These are phyloP conservation scores for Netelia inedita DNA, from an alignment of 2,888 invertebrate species.

Conservation along the genomic window DNA sequence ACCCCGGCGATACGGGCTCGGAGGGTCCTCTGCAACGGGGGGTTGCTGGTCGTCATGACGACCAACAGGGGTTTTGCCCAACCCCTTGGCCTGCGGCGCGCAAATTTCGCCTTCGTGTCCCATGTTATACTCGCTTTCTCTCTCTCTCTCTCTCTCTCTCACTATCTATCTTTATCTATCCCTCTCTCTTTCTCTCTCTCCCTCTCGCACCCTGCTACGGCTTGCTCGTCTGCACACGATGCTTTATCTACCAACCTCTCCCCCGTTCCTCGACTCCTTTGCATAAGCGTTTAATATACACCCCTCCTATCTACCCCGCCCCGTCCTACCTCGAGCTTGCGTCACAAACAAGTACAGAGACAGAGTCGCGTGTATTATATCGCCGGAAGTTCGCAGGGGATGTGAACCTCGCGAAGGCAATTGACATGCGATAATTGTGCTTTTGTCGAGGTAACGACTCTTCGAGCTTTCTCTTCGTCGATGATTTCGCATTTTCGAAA, in stretches of 20 bases:
- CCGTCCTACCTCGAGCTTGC: slow-evolving; percentile 14
- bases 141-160: slow-evolving; percentile 68
- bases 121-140: slow-evolving; percentile 52
- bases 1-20: slow-evolving; percentile 79
- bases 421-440: slow-evolving; percentile 50
- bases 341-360: slow-evolving; percentile 56
- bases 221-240: slow-evolving; percentile 49
- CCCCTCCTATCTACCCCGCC: slow-evolving; percentile 19
- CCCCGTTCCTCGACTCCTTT: slow-evolving; percentile 60
- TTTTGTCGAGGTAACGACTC: slow-evolving; percentile 13
- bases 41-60: slow-evolving; percentile 84
- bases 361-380: slow-evolving; percentile 9
- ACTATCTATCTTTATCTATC: slow-evolving; percentile 13
- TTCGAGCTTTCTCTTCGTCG: background rate
- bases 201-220: slow-evolving; percentile 48
- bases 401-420: slow-evolving; percentile 14
- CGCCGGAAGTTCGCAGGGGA: slow-evolving; percentile 12
- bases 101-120: slow-evolving; percentile 73
- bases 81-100: slow-evolving; percentile 74
- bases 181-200: slow-evolving; percentile 31
- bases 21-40: slow-evolving; percentile 79
- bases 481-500: background rate
- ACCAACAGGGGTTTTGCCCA: slow-evolving; percentile 80
- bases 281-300: slow-evolving; percentile 69
- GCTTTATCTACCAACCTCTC: slow-evolving; percentile 66